Evolutionary conservation across 2,888 invertebrate species (phyloP), one percentile per base, ranked within the genome.

Genomic region (Macaria notata): DNA sequence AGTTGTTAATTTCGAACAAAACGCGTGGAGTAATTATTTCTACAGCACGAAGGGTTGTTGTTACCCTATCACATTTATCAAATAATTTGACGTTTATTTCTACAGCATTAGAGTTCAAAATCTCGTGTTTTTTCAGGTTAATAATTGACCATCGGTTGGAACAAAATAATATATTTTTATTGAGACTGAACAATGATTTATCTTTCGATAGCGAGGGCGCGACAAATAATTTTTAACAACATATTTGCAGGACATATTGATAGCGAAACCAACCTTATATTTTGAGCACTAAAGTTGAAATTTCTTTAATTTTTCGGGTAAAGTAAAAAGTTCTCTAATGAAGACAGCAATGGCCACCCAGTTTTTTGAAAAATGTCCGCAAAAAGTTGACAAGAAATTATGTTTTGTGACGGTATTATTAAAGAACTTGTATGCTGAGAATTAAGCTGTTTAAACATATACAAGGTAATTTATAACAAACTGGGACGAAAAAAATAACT

Each of bases 1-100:
- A 66, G 62, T 69, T 69, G 63, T 65, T 60, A 50, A 43, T 43
- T 62, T 49, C 48, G 48, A 66, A 68, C 62, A 65, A 63, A 69
- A 68, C 61, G 60, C 63, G 65, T 63, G 44, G 60, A 68, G 61
- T 69, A 70, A 72, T 71, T 70, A 64, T 62, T 63, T 49, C 54
- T 50, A 53, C 59, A 19, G 19, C 19, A 59, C 61, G 59, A 60
- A 64, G 59, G 69, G 70, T 68, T 69, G 70, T 68, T 69, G 66
- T 36, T 33, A 44, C 58, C 58, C 58, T 29, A 41, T 9, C 44
- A 9, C 30, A 9, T 8, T 46, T 5, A 46, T 45, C 30, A 46
- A 49, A 46, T 49, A 36, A 9, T 52, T 19, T 39, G 30, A 9
- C 33, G 4, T 36, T 49, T 59, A 54, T 51, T 7, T 4, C 9